Base-by-base conservation (phyloP, 1,140 invertebrate species). In the Spodoptera litura region DNA sequence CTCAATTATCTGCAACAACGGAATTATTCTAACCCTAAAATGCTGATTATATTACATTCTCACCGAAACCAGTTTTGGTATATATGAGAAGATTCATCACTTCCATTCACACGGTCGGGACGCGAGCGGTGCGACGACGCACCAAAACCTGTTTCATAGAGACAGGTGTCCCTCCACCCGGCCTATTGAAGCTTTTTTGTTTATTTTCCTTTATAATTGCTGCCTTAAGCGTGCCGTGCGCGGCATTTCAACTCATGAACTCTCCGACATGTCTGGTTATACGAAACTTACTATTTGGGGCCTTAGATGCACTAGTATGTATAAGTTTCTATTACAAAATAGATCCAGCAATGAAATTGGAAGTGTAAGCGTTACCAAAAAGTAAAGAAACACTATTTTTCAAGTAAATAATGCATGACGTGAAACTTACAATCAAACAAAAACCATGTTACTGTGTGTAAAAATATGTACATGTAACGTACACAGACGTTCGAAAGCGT, bases 41-140 rank as follows among this genome's bases (percentile, higher is more conserved):
- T 75, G 75, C 56, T 77, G 62, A 79, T 84, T 80, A 81, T 72
- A 83, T 49, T 51, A 78, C 55, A 75, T 84, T 83, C 85, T 83
- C 86, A 88, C 27, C 71, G 84, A 83, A 87, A 87, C 86, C 83
- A 82, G 89, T 91, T 88, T 88, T 77, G 78, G 86, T 78, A 70
- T 35, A 74, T 87, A 89, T 89, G 89, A 88, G 88, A 90, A 88
- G 87, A 87, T 83, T 81, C 86, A 88, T 88, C 88, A 88, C 78
- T 82, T 88, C 84, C 86, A 89, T 91, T 91, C 89, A 88, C 91
- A 92, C 91, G 91, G 83, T 89, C 84, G 58, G 68, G 76, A 77
- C 82, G 77, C 83, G 58, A 81, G 74, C 84, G 84, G 49, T 27
- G 49, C 66, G 38, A 49, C 61, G 61, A 76, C 68, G 74, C 62